A percentile compares a stretch with the other conserved stretches of the same genome.
Evolutionary conservation across 2,888 invertebrate genomes (phyloP).

Genomic region (Eilema depressum): DNA sequence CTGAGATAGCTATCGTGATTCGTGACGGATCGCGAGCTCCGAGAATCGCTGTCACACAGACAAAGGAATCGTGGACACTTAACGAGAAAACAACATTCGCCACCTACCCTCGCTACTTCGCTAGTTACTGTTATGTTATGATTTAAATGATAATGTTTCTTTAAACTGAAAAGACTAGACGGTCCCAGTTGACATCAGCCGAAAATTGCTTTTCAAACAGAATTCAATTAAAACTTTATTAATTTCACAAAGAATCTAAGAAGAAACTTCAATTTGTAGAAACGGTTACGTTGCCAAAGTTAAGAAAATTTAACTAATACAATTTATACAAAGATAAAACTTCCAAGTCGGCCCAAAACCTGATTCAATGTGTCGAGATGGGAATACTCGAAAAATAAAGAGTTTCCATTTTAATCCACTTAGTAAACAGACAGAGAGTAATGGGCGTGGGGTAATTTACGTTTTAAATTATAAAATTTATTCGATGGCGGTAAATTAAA

Average conservation of each 20-base stretch:
- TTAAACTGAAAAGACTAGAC: slow-evolving; percentile 48
- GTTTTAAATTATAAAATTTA: slow-evolving; percentile 37
- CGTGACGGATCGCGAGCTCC: slow-evolving; percentile 62
- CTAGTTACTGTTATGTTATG: slow-evolving; percentile 29
- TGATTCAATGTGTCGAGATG: slow-evolving; percentile 35
- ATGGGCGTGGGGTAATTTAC: slow-evolving; percentile 30
- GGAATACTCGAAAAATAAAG: slow-evolving; percentile 41
- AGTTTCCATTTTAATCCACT: slow-evolving; percentile 43
- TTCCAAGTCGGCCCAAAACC: slow-evolving; percentile 52
- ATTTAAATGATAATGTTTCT: slow-evolving; percentile 44
- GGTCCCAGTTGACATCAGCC: slow-evolving; percentile 64
- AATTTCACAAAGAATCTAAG: slow-evolving; percentile 79
- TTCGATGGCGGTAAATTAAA: slow-evolving; percentile 26
- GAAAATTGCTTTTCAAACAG: slow-evolving; percentile 74
- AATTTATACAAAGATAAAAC: slow-evolving; percentile 78
- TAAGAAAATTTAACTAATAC: slow-evolving; percentile 77
- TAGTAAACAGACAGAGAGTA: slow-evolving; percentile 38
- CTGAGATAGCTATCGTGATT: slow-evolving; percentile 65
- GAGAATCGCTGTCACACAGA: slow-evolving; percentile 62
- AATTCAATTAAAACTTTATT: slow-evolving; percentile 86
- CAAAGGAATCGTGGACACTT: slow-evolving; percentile 65
- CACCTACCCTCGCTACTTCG: slow-evolving; percentile 15
- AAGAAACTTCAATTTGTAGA: slow-evolving; percentile 74
- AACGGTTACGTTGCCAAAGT: slow-evolving; percentile 75
- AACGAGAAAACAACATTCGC: slow-evolving; percentile 41